Evolutionary conservation across 2,797 vertebrate genomes (phyloP), one percentile per base, ranked within the genome.

Genomic region (Pangasius krempfi): DNA sequence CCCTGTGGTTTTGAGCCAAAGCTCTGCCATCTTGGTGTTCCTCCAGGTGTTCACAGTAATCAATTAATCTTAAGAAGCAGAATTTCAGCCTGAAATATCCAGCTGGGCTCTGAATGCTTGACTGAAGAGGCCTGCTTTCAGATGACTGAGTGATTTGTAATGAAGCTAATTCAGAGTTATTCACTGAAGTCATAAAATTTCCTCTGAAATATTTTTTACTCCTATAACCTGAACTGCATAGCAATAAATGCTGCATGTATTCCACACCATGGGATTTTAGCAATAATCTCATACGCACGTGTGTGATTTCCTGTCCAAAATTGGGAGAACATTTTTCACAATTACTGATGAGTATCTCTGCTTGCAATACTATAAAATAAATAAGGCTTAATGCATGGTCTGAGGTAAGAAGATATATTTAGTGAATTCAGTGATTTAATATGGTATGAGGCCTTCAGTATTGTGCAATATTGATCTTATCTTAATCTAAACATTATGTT

Each of bases 11-110:
- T 40, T 25, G 30, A 73, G 68, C 78, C 56, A 83, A 76, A 86
- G 33, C 66, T n/a, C 47, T 72, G 52, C 64, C 81, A 80, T 85
- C 89, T 87, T 72, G 52, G 64, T 44, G 64, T 89, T 79, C 44
- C 75, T 87, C 81, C 89, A 85, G 86, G 70, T 89, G 82, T 88
- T 79, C 62, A 30, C 40, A 30, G 44, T 72, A 87, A 84, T 84
- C 70, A 78, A 87, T 85, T 87, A 80, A 80, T 44, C 73, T 72
- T 79, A 56, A 79, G 83, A 44, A 80, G 83, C 76, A 72, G 27
- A 47, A 7, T n/a, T 85, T 89, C 25, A 72, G 75, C 54, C 75
- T 70, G 60, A 86, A 89, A 87, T 83, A 76, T 50, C 80, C 79
- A 66, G 79, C 56, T 84, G 72, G n/a, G 33, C 27, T 84, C 30